Evolutionary conservation across 92 coral and sea anemone species (phyloP).

Genomic region (Zoanthus solanderi): DNA sequence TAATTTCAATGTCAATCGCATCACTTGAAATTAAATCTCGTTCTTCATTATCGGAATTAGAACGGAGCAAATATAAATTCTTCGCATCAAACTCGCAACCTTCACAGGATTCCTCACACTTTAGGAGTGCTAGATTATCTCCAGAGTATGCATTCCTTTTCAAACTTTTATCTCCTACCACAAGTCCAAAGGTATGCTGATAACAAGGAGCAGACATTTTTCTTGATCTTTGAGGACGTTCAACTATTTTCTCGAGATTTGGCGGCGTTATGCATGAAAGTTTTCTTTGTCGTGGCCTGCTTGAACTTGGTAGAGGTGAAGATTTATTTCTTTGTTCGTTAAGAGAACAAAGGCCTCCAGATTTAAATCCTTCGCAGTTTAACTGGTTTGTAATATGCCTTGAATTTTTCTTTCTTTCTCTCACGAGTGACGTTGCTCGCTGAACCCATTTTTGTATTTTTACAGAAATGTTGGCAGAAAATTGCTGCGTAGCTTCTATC

Average conservation of each 20-base stretch:
- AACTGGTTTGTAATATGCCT: neutral
- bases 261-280: slow-evolving; percentile 20
- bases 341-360: neutral
- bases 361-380: neutral
- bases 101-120: neutral
- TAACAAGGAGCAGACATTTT: slow-evolving; percentile 45
- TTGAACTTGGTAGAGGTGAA: neutral
- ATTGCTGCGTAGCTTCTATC: neutral
- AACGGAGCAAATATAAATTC: neutral
- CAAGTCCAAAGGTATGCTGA: neutral
- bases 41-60: neutral
- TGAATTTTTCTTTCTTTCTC: neutral
- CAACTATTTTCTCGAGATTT: slow-evolving; percentile 19
- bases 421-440: slow-evolving; percentile 21
- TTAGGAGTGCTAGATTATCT: neutral
- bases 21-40: neutral
- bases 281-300: slow-evolving; percentile 25
- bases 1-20: slow-evolving; percentile 28
- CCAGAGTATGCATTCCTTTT: slow-evolving; percentile 6
- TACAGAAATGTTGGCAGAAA: slow-evolving; percentile 22
- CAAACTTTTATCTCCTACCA: neutral
- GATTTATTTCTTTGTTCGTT: slow-evolving; percentile 7
- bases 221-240: slow-evolving; percentile 20
- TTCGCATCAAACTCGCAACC: neutral
- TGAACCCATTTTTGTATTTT: slow-evolving; percentile 26